These are phyloP conservation scores for Trogon surrucura DNA, from an alignment of 2,113 vertebrate genomes.

Conservation along the genomic window DNA sequence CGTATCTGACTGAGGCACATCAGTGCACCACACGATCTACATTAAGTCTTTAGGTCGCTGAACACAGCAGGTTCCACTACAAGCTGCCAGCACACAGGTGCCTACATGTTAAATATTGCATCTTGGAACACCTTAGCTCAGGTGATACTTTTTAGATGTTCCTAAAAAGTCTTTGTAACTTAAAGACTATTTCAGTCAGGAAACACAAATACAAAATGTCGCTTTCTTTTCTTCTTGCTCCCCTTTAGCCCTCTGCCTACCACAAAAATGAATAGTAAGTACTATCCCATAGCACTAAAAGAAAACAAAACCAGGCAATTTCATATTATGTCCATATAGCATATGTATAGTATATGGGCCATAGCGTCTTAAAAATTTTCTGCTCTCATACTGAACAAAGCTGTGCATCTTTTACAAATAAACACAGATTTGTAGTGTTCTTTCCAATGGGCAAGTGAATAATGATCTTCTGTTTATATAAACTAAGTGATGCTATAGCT, in stretches of 20 bases:
- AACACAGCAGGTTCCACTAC: background rate
- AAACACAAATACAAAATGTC: background rate
- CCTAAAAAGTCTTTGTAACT: background rate
- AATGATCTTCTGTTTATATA: background rate
- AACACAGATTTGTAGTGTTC: background rate
- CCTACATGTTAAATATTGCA: background rate
- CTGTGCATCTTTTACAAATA: background rate
- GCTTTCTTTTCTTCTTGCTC: background rate
- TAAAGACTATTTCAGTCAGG: background rate
- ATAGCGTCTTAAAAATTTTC: background rate
- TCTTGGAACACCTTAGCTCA: background rate
- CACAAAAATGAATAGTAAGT: background rate
- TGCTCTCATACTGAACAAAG: background rate
- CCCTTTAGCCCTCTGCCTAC: background rate
- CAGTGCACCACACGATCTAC: background rate
- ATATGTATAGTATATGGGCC: background rate
- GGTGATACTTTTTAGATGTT: background rate
- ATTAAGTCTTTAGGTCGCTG: background rate
- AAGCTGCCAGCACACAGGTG: background rate
- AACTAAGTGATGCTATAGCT: background rate
- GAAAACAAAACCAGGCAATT: background rate
- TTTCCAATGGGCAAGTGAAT: background rate
- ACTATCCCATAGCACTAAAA: background rate
- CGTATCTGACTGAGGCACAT: background rate
- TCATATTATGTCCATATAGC: background rate